Percentiles rank a stretch among this genome's conserved stretches.
phyloP scores from a whole-genome alignment of 2,113 vertebrate genomes.

The Heloderma charlesbogerti region DNA sequence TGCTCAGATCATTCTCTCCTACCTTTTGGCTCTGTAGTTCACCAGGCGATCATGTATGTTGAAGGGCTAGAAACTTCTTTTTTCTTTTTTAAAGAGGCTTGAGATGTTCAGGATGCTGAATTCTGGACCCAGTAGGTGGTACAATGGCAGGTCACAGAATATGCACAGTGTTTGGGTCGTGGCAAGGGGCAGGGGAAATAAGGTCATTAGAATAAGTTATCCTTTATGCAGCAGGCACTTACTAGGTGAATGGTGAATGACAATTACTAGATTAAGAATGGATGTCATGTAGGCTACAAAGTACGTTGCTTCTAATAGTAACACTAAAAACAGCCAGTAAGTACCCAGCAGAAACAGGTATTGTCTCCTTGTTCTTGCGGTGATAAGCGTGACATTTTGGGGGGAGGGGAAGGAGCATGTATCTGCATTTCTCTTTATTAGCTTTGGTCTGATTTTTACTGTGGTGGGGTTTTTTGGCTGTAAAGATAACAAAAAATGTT shows the following conservation, averaged over 20 bases:
- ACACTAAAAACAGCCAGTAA: neutral
- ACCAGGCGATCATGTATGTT: neutral
- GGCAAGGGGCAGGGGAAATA: neutral
- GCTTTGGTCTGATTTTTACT: conserved; percentile 16
- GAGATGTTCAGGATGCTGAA: neutral
- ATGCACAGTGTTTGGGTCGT: too few species aligned
- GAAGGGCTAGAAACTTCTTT: neutral
- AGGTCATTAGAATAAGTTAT: neutral
- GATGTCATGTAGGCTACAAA: neutral
- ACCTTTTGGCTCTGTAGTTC: neutral
- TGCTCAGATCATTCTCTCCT: neutral
- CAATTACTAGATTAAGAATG: neutral
- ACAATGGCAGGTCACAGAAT: neutral
- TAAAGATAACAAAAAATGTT: neutral
- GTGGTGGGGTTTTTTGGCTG: neutral
- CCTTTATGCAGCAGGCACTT: neutral
- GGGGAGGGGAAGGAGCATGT: neutral
- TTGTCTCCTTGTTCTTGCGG: conserved; percentile 28
- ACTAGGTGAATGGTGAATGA: neutral
- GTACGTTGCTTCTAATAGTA: neutral
- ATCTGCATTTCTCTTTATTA: neutral
- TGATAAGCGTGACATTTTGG: conserved; percentile 37
- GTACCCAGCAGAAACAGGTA: conserved; percentile 43
- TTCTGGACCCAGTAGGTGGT: neutral
- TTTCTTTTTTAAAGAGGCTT: neutral